A percentile compares a stretch with the other conserved stretches of the same genome.
Conservation (phyloP, 2,113 vertebrate genomes). For the Rafetus swinhoei region DNA sequence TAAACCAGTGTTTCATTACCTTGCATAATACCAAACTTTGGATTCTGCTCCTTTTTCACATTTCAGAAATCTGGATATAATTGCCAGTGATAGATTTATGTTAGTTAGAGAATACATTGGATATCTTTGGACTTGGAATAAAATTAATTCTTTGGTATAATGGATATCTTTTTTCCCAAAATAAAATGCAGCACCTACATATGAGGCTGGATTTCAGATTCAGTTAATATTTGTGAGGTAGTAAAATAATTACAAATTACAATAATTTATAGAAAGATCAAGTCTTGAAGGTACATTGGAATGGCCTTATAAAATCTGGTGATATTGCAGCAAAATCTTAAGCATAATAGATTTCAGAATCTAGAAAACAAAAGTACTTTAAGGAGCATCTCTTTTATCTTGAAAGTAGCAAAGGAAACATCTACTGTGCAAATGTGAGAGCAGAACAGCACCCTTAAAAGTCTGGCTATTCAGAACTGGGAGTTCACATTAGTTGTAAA, state of each 20-base stretch:
- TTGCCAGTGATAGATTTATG: conserved; percentile 6
- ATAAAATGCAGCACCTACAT: not conserved
- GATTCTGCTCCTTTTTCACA: not conserved
- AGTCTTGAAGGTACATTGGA: not conserved
- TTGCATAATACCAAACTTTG: not conserved
- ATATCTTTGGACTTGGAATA: not conserved
- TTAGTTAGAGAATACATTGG: not conserved
- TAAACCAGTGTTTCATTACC: not conserved
- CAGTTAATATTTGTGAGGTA: not conserved
- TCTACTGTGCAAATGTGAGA: not conserved
- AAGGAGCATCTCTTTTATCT: not conserved
- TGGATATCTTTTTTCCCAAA: conserved; percentile 24
- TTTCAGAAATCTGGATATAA: conserved; percentile 26
- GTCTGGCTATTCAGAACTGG: not conserved
- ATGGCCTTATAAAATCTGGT: not conserved
- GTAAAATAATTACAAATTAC: not conserved
- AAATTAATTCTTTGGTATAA: conserved; percentile 19
- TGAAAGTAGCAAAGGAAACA: not conserved
- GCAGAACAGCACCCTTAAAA: not conserved
- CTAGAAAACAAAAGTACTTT: not conserved
- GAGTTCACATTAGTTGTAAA: not conserved
- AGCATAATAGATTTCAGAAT: not conserved
- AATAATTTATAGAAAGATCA: too few species aligned
- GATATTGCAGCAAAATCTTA: not conserved
- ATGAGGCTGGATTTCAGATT: conserved; percentile 12